Base-by-base conservation (phyloP, 2,888 invertebrate species). In the Matsumyia berberina region DNA sequence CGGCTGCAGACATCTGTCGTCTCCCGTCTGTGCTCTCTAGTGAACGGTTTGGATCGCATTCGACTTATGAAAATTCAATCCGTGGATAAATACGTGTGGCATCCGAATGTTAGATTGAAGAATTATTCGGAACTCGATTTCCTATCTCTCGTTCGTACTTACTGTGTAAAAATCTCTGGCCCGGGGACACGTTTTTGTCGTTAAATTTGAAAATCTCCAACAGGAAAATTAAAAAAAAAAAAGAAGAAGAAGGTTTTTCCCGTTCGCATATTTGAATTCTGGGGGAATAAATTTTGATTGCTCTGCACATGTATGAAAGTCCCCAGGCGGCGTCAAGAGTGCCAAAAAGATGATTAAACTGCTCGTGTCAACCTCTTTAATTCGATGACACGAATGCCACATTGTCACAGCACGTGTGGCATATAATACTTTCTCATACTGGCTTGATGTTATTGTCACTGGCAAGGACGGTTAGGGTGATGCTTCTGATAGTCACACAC, bases 181-280 rank as follows among this genome's bases (percentile, higher is more conserved):
- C 53, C 17, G 62, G 55, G 57, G 83, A 74, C 83, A 83, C 79
- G 83, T 83, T 83, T 69, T 35, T 9, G 73, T 83, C 83, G 74
- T 83, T 83, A 83, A 79, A 83, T 78, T 83, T 74, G 55, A 57
- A 78, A 83, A 69, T 64, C 69, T 83, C 57, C 64, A 44, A 57
- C 69, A 83, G 83, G 83, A 83, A 83, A 83, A 83, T 83, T 83
- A 83, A 83, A 83, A 82, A 77, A 51, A 58, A 51, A 64, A 15
- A 24, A n/a, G n/a, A n/a, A n/a, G n/a, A n/a, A n/a, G n/a, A n/a
- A n/a, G n/a, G n/a, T n/a, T 9, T 49, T 39, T 66, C 6, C 33
- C 15, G 57, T 72, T 77, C 57, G 42, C 44, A 31, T 55, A 67
- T 72, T 39, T 39, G 55, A 57, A 57, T 73, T 74, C 57, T 24